Evolutionary conservation across 2,113 vertebrate genomes (phyloP).

Genomic region (Gymnogyps californianus): DNA sequence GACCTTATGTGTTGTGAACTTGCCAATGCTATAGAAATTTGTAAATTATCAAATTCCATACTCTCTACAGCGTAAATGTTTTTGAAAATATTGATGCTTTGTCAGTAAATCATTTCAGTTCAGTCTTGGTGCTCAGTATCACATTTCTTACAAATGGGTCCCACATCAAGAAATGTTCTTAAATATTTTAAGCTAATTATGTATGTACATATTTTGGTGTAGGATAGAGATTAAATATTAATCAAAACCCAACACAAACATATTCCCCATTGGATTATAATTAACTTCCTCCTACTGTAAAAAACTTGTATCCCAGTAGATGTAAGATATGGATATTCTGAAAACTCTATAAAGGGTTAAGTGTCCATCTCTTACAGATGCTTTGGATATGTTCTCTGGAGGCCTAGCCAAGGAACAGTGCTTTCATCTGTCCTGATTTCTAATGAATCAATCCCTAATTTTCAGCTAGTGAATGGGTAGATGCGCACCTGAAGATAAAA

Average conservation of each 20-base stretch:
- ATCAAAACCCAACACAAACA: slow-evolving; percentile 33
- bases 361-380: not conserved
- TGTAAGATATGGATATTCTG: not conserved
- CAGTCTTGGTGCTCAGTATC: not conserved
- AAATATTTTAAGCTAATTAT: slow-evolving; percentile 42
- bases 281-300: not conserved
- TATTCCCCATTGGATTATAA: not conserved
- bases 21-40: not conserved
- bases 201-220: not conserved
- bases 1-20: not conserved
- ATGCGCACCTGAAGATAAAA: not conserved
- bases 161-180: not conserved
- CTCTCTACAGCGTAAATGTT: not conserved
- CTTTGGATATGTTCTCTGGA: not conserved
- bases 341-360: not conserved
- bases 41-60: not conserved
- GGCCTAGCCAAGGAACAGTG: not conserved
- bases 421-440: not conserved
- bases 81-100: not conserved
- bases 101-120: not conserved
- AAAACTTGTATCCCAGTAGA: not conserved
- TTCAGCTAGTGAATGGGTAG: not conserved
- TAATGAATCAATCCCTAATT: not conserved
- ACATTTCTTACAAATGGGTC: not conserved
- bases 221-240: slow-evolving; percentile 5